Base-by-base conservation (phyloP, 1,140 invertebrate genomes). In the Pogonomyrmex californicus region DNA sequence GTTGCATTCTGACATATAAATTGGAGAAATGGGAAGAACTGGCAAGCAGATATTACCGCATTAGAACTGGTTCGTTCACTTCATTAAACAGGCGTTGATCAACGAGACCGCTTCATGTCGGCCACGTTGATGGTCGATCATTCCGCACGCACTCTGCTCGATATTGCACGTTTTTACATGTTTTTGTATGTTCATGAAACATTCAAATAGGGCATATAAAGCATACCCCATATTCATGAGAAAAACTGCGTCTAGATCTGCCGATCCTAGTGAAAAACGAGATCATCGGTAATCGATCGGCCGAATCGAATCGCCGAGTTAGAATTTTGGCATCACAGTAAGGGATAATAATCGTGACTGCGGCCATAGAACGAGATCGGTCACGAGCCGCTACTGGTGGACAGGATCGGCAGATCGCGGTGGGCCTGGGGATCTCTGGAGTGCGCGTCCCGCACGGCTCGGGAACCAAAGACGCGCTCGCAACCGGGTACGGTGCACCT, bases 401-500 rank as follows among this genome's bases (percentile, higher is more conserved):
- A 93, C 7, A 94, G 63, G 51, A 92, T 87, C 62, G 92, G 70
- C 7, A 94, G 89, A 36, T 95, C 95, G 78, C 94, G 91, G 92
- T 96, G 95, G 33, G 94, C 94, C 76, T 94, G 94, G 4, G 93
- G 94, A 89, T 96, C 96, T 68, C 96, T 95, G 41, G 95, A 95
- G 92, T 97, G 96, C 14, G 95, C 94, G 89, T 97, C 96, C 6
- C 97, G 93, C 66, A 96, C 96, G 41, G 96, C 96, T 33, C 95
- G 93, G 6, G 96, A 96, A 4, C 95, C 96, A 93, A 97, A 97
- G 0, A 97, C 94, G 85, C 96, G 96, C 5, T 96, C 95, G 92
- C 97, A 97, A 0, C 96, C 96, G 4, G 95, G 95, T 1, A 96
- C 94, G 1, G 96, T 96, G 90, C 97, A 97, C 33, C 95, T 94